A percentile compares a stretch with the other conserved stretches of the same genome.
Conservation (phyloP, 1,140 invertebrate genomes). For the Drusus annulatus region DNA sequence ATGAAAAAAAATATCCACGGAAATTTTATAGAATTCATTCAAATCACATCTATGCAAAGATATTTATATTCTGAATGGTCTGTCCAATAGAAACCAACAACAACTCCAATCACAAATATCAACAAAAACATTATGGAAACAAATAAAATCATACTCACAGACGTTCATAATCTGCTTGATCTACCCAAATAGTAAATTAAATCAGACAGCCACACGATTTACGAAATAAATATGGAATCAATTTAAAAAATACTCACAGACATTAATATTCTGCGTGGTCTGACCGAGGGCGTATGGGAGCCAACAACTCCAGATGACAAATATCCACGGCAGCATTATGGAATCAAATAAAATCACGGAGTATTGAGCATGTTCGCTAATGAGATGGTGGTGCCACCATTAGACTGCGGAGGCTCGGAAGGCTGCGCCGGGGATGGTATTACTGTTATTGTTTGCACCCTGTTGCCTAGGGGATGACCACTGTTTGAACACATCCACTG, state of each 20-base stretch:
- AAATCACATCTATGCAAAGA: constrained; percentile 68
- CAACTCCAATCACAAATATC: no score
- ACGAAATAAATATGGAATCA: no score
- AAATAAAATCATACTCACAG: no score
- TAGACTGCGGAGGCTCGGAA: neutral
- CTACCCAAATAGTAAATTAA: no score
- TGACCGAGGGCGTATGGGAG: constrained; percentile 59
- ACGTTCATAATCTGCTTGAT: no score
- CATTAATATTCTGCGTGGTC: constrained; percentile 76
- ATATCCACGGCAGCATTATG: no score
- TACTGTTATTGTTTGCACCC: constrained; percentile 45
- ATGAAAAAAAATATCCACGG: no score
- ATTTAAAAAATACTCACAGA: constrained; percentile 68
- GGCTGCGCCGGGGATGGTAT: neutral
- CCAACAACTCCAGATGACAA: no score
- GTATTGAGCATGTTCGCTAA: neutral
- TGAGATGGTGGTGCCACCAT: no score
- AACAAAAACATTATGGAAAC: no score
- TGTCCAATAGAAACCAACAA: constrained; percentile 60
- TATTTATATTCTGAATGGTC: constrained; percentile 75
- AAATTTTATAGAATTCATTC: no score
- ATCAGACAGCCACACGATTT: no score
- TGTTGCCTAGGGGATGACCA: constrained; percentile 56
- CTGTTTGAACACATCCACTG: constrained; percentile 44
- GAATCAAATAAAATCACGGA: neutral